Percentiles rank a stretch among this genome's conserved stretches.
Evolutionary conservation across 2,888 invertebrate species (phyloP).

Genomic region (Coronaproctus castanopsis): DNA sequence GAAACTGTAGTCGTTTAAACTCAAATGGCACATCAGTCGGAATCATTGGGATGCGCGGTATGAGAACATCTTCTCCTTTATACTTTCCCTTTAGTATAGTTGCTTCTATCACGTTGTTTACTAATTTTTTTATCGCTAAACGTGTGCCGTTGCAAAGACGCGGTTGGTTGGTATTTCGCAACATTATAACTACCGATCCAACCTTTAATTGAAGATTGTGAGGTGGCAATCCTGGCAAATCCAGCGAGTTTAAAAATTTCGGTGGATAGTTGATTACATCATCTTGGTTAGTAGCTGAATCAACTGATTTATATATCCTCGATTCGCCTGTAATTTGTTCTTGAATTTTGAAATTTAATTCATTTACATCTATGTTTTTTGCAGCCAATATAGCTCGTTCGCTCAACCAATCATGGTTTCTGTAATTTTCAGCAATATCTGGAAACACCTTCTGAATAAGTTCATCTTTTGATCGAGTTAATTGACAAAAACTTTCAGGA

Average conservation of each 20-base stretch:
- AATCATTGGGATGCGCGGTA: not conserved
- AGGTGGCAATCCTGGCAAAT: not conserved
- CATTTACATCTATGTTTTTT: too few relatives aligned
- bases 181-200: not conserved
- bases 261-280: not conserved
- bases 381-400: too few relatives aligned
- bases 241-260: not conserved
- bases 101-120: not conserved
- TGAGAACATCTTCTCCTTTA: not conserved
- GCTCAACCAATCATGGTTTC: too few relatives aligned
- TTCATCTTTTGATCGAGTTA: too few relatives aligned
- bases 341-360: not conserved
- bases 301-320: not conserved
- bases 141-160: not conserved
- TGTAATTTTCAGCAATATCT: too few relatives aligned
- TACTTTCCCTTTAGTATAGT: not conserved
- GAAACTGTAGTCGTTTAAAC: not conserved
- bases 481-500: not conserved
- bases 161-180: not conserved
- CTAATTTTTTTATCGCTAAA: not conserved
- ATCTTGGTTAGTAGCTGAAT: not conserved
- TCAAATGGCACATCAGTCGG: not conserved
- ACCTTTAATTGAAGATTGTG: not conserved
- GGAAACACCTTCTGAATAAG: too few relatives aligned
- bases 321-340: not conserved